A percentile compares a stretch with the other conserved stretches of the same genome.
Evolutionary conservation across 2,113 vertebrate species (phyloP).

Genomic region (Pelobates fuscus): DNA sequence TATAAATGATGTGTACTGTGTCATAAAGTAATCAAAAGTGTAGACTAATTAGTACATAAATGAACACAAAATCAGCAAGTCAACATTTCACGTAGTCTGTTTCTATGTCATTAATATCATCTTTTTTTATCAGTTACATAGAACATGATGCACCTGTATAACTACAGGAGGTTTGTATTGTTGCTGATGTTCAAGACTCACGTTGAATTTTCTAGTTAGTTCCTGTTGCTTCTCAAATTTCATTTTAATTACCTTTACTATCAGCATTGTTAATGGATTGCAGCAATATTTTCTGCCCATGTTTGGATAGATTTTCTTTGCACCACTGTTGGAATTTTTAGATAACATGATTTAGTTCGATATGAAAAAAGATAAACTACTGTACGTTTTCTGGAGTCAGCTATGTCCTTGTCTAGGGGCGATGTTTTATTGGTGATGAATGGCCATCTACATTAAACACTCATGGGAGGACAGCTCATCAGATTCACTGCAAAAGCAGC

Average conservation of each 20-base stretch:
- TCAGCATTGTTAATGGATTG: conserved; percentile 29
- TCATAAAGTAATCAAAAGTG: neutral
- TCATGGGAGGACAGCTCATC: conserved; percentile 49
- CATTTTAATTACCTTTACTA: conserved; percentile 35
- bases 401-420: conserved; percentile 50
- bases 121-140: neutral
- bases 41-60: no score
- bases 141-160: conserved; percentile 1
- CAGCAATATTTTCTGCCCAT: conserved; percentile 26
- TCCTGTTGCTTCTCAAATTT: conserved; percentile 30
- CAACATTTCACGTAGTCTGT: no score
- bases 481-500: conserved; percentile 41
- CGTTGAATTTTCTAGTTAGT: neutral
- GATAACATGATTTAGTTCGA: conserved; percentile 44
- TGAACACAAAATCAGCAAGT: no score
- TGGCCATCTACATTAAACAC: conserved; percentile 47
- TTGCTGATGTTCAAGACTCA: neutral
- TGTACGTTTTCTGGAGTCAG: conserved; percentile 48
- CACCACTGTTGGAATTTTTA: conserved; percentile 27
- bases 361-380: conserved; percentile 47
- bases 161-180: neutral
- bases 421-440: conserved; percentile 51
- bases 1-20: neutral
- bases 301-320: conserved; percentile 22
- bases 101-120: neutral